Conservation (phyloP, 2,888 invertebrate species). For the Penaeus monodon region DNA sequence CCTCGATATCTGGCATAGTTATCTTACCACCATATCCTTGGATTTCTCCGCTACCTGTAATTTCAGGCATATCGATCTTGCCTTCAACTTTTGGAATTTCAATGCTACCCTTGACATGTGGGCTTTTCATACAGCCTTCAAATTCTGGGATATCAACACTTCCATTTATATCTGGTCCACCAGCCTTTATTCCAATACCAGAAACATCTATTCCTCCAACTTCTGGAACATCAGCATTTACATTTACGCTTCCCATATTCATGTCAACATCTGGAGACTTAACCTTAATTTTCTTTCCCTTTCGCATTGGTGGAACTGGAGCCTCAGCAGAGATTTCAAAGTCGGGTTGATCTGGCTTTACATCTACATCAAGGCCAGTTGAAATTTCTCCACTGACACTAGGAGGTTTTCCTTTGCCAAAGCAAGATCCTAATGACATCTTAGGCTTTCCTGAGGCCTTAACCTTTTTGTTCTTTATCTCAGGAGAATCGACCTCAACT, state of each 20-base stretch:
- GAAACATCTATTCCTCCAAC: constrained; percentile 18
- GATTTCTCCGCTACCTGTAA: neutral
- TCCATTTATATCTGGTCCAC: neutral
- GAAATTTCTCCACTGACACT: constrained; percentile 43
- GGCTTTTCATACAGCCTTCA: constrained; percentile 11
- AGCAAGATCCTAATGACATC: constrained; percentile 40
- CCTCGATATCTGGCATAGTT: constrained; percentile 6
- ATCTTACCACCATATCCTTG: constrained; percentile 21
- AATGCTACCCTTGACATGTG: neutral
- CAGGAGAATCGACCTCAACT: constrained; percentile 15
- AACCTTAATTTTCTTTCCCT: too few species aligned
- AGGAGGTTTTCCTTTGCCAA: constrained; percentile 46
- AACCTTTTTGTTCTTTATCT: constrained; percentile 22
- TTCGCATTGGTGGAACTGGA: neutral
- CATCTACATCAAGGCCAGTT: constrained; percentile 29
- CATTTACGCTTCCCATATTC: neutral
- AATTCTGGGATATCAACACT: neutral
- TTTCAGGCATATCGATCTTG: constrained; percentile 18
- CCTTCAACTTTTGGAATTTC: neutral
- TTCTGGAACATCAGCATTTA: constrained; percentile 20
- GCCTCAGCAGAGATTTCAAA: constrained; percentile 16
- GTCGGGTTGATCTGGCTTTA: constrained; percentile 21
- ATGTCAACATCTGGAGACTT: too few species aligned
- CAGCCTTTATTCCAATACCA: neutral
- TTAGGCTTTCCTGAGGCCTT: constrained; percentile 41